phyloP scores from a whole-genome alignment of 2,113 vertebrate genomes.

The Larimichthys polyactis region DNA sequence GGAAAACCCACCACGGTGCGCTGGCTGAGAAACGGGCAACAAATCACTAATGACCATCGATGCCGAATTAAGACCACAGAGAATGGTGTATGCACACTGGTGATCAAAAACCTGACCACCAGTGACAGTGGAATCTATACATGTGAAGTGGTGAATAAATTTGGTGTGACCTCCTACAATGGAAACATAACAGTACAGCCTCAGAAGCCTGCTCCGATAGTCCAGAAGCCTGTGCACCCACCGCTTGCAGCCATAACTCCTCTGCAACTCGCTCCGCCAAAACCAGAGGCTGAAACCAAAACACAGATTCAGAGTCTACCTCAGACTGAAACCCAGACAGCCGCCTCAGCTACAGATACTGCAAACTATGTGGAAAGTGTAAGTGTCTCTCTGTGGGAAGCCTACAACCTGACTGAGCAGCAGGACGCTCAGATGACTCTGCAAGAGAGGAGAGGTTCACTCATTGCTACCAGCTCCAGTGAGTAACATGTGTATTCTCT shows the following conservation, averaged over 20 bases:
- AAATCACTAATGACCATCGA: constrained; percentile 84
- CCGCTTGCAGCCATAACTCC: constrained; percentile 72
- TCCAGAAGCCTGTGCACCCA: constrained; percentile 50
- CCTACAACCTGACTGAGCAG: constrained; percentile 78
- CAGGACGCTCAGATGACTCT: constrained; percentile 57
- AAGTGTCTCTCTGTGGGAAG: constrained; percentile 76
- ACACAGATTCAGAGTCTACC: constrained; percentile 29
- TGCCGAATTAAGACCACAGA: constrained; percentile 84
- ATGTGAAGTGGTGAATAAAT: constrained; percentile 90
- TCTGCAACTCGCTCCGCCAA: constrained; percentile 57
- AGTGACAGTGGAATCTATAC: constrained; percentile 90
- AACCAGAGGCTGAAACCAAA: constrained; percentile 24
- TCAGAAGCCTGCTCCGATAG: constrained; percentile 27
- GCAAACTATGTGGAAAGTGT: constrained; percentile 77
- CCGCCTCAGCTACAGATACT: constrained; percentile 59
- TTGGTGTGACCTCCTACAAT: constrained; percentile 89
- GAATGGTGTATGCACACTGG: constrained; percentile 88
- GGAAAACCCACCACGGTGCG: constrained; percentile 84
- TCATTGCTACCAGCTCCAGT: constrained; percentile 80
- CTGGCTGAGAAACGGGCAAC: constrained; percentile 90
- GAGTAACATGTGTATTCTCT: constrained; percentile 28
- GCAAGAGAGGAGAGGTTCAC: constrained; percentile 74
- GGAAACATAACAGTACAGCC: constrained; percentile 82
- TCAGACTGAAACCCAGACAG: neutral
- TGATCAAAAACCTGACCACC: constrained; percentile 85